Conservation (phyloP, 1,140 invertebrate genomes). For the Drosophila kepulauana region DNA sequence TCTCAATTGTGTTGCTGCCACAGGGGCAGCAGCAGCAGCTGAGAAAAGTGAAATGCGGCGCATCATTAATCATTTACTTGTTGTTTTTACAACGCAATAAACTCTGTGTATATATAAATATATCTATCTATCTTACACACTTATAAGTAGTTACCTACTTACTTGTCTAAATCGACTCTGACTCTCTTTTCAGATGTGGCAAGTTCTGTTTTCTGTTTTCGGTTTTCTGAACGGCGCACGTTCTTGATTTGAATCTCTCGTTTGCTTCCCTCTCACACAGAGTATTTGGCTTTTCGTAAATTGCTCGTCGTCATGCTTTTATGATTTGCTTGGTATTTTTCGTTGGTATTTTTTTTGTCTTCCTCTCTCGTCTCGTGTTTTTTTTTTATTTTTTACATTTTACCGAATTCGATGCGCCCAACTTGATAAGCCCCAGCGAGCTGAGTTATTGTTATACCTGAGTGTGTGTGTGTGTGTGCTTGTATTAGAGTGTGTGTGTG, state of each 20-base stretch:
- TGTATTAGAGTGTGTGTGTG: slow-evolving; percentile 26
- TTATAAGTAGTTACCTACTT: slow-evolving; percentile 57
- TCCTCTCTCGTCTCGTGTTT: slow-evolving; percentile 4
- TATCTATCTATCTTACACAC: slow-evolving; percentile 6
- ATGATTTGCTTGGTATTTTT: slow-evolving; percentile 82
- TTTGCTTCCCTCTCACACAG: slow-evolving; percentile 13
- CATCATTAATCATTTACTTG: slow-evolving; percentile 82
- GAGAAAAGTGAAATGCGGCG: slow-evolving; percentile 68
- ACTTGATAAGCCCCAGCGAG: slow-evolving; percentile 71
- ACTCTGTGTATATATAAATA: slow-evolving; percentile 4
- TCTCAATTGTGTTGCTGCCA: slow-evolving; percentile 27
- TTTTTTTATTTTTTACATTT: slow-evolving; percentile 42
- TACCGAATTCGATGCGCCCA: slow-evolving; percentile 77
- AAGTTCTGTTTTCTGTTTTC: slow-evolving; percentile 1
- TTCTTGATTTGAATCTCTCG: slow-evolving; percentile 77
- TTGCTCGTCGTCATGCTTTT: slow-evolving; percentile 81
- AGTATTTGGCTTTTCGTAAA: slow-evolving; percentile 76
- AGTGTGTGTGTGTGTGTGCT: slow-evolving; percentile 19
- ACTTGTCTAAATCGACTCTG: slow-evolving; percentile 41
- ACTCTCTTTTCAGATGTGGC: slow-evolving; percentile 42
- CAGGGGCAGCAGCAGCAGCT: slow-evolving; percentile 25
- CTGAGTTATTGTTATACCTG: slow-evolving; percentile 72
- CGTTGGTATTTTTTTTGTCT: slow-evolving; percentile 34
- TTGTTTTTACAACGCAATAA: slow-evolving; percentile 62
- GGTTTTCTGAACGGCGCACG: slow-evolving; percentile 57